Percentiles rank a stretch among this genome's conserved stretches.
phyloP scores from a whole-genome alignment of 2,113 vertebrate species.

The Laterallus jamaicensis region DNA sequence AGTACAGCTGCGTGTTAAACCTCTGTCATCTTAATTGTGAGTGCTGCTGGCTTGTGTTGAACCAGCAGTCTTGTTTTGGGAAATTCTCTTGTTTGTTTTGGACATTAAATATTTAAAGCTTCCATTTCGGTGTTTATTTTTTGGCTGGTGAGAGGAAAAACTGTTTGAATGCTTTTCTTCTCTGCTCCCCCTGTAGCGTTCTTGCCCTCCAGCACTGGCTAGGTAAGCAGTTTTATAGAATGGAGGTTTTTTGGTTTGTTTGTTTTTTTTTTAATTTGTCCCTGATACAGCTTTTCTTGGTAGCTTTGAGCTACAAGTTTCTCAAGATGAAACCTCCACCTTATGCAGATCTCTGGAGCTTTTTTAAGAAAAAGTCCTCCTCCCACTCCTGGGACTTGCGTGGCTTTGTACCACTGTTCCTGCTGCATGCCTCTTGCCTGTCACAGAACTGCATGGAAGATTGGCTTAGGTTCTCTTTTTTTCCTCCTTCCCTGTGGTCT shows the following conservation, averaged over 20 bases:
- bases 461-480: background rate
- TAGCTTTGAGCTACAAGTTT: background rate
- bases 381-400: background rate
- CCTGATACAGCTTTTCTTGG: background rate
- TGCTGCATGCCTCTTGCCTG: background rate
- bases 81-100: slow-evolving; percentile 15
- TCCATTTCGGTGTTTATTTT: slow-evolving; percentile 11
- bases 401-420: background rate
- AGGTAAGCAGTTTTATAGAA: background rate
- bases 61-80: background rate
- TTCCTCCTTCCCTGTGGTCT: background rate
- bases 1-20: background rate
- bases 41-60: background rate
- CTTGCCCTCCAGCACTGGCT: background rate
- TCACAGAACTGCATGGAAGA: background rate
- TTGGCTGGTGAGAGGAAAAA: background rate
- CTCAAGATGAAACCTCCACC: background rate
- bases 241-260: background rate
- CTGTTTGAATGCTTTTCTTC: background rate
- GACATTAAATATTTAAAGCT: slow-evolving; percentile 40
- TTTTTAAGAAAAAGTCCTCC: background rate
- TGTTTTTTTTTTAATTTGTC: background rate
- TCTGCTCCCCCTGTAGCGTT: background rate
- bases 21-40: background rate
- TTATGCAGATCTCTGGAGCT: background rate